Evolutionary conservation across 1,140 invertebrate species (phyloP), one percentile per base, ranked within the genome.

Genomic region (Nasonia vitripennis): DNA sequence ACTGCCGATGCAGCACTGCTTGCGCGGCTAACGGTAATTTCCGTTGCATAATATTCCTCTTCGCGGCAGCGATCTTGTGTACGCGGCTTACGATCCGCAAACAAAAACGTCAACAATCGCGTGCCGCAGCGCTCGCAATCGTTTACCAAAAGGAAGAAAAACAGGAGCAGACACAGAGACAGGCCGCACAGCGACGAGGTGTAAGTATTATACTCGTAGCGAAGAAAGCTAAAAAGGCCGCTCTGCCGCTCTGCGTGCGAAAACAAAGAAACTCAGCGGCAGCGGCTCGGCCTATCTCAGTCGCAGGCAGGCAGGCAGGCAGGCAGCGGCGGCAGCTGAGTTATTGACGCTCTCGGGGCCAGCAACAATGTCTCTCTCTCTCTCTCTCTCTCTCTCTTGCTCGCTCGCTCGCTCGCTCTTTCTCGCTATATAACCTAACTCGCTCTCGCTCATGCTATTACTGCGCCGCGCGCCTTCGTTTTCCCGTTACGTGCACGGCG

Each of bases 401-500:
- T 62, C 0, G n/a, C 55, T 62, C 14, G 17, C 55, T 62, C 55
- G 5, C 55, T 62, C 51, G 51, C 51, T 55, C 55, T 62, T 62
- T 62, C 55, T 62, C 55, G 55, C 81, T 62, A 62, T 62, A 62
- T 83, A 83, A 83, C 81, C 81, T 83, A 83, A 77, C 81, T 77
- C 81, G 48, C 71, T 62, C 55, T 62, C 55, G 55, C 55, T 62
- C 34, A n/a, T 82, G 81, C 71, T 83, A 83, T 77, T 78, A 70
- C 51, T 83, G 82, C 74, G 55, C 37, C 74, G 82, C 34, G 82
- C 82, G 41, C 77, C 74, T 86, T 75, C 81, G 23, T 48, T 86
- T 86, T 86, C 81, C 81, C 81, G 82, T 83, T 83, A 83, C 83
- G 68, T 79, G 78, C 73, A 37, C 27, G 23, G 75, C 55, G 34